phyloP scores from a whole-genome alignment of 2,888 invertebrate genomes.

The Polydrusus pterygomalis region DNA sequence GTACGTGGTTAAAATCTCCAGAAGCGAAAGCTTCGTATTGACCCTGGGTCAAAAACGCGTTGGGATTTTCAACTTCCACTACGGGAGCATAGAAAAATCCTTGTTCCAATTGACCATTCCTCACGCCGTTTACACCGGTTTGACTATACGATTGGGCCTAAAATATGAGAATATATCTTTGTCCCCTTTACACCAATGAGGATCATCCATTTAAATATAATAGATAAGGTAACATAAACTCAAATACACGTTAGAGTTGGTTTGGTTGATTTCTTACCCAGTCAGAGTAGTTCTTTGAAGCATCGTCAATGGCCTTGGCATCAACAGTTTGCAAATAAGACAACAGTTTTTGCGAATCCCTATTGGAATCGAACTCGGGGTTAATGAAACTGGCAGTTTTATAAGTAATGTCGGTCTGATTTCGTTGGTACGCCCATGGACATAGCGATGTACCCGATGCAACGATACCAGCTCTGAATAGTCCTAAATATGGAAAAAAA shows the following conservation, averaged over 20 bases:
- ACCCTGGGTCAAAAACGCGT: constrained; percentile 58
- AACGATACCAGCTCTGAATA: constrained; percentile 32
- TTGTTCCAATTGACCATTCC: constrained; percentile 47
- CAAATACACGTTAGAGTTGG: no score
- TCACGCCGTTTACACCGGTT: constrained; percentile 34
- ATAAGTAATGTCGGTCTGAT: constrained; percentile 40
- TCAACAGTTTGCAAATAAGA: constrained; percentile 37
- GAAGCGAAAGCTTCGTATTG: constrained; percentile 54
- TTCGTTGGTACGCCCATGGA: constrained; percentile 47
- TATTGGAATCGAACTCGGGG: constrained; percentile 37
- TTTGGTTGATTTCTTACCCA: constrained; percentile 24
- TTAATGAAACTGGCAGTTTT: constrained; percentile 28
- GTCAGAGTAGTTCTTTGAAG: constrained; percentile 39
- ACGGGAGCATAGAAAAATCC: constrained; percentile 58
- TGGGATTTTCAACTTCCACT: constrained; percentile 56
- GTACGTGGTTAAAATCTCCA: constrained; percentile 58
- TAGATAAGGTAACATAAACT: no score
- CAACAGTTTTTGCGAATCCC: constrained; percentile 38
- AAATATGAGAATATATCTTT: constrained; percentile 3
- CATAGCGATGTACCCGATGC: constrained; percentile 8
- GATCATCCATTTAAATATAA: no score
- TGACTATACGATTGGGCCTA: constrained; percentile 35
- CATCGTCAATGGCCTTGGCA: constrained; percentile 47
- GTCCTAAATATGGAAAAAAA: constrained; percentile 26
- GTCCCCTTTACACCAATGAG: no score